Base-by-base conservation (phyloP, 2,888 invertebrate species). In the Agapostemon virescens region DNA sequence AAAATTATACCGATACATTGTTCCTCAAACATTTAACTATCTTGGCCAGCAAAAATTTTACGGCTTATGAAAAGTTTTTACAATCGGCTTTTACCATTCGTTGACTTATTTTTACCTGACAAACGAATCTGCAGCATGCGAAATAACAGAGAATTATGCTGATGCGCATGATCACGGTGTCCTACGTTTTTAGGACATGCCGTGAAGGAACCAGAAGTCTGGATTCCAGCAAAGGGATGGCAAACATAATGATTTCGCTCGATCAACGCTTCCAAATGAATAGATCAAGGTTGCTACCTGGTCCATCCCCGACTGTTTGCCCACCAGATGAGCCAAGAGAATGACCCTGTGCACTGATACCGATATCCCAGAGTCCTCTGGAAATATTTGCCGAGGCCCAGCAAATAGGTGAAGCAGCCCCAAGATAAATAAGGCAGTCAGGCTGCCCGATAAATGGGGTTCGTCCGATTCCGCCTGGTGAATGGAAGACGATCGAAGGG, bases 351-450 rank as follows among this genome's bases (percentile, higher is more conserved):
- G 15, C 49, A 33, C 30, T 33, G 45, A 55, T 38, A 38, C 26
- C 55, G 55, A 69, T 55, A 55, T 40, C 55, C 69, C 33, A 40
- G 36, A 38, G 69, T 69, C 52, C 69, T 69, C 45, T 30, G 40
- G 13, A 52, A 68, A 58, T 67, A 49, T 78, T 79, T 67, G 49
- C 45, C 66, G 49, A 33, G 36, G 2, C 66, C 45, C 23, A 0
- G 64, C 42, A 55, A 38, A 69, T 67, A 70, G 76, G 36, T 49
- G 30, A n/a, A 45, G 40, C 70, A 52, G 33, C 69, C 33, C 40
- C 26, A 77, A 49, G 77, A 70, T 67, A 77, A 79, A 77, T 42
- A 77, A 67, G 52, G 30, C 58, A 61, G 58, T 33, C 58, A 4
- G n/a, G 58, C 40, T 36, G 9, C 38, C 15, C 49, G 40, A 67